Conservation (phyloP, 2,113 vertebrate species). For the Notechis scutatus region DNA sequence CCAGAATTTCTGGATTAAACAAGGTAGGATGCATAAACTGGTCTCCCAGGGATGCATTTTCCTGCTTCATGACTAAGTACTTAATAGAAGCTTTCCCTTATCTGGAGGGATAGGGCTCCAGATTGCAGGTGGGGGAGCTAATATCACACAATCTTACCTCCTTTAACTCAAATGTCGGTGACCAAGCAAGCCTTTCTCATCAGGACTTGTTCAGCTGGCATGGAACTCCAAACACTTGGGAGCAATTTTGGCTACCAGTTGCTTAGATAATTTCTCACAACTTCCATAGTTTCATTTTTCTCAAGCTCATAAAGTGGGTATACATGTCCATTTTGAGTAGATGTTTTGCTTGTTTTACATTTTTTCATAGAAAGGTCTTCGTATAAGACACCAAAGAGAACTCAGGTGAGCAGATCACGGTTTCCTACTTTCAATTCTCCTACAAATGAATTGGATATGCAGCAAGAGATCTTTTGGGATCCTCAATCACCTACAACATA, state of each 20-base stretch:
- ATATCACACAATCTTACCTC: neutral
- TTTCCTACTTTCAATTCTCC: conserved; percentile 71
- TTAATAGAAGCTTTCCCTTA: neutral
- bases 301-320: neutral
- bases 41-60: neutral
- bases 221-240: neutral
- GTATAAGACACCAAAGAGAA: conserved; percentile 72
- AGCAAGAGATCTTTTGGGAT: conserved; percentile 81
- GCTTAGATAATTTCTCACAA: neutral
- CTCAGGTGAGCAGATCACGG: conserved; percentile 53
- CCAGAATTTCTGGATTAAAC: neutral
- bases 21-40: neutral
- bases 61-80: neutral
- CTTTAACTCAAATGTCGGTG: neutral
- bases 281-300: neutral
- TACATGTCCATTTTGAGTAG: neutral
- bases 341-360: conserved; percentile 2
- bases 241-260: neutral
- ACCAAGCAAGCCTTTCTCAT: neutral
- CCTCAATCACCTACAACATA: conserved; percentile 72
- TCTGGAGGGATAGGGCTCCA: neutral
- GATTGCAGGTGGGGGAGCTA: neutral
- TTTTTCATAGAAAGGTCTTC: conserved; percentile 57
- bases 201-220: neutral
- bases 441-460: conserved; percentile 69